phyloP scores from a whole-genome alignment of 2,888 invertebrate species.

The Escarpia spicata region DNA sequence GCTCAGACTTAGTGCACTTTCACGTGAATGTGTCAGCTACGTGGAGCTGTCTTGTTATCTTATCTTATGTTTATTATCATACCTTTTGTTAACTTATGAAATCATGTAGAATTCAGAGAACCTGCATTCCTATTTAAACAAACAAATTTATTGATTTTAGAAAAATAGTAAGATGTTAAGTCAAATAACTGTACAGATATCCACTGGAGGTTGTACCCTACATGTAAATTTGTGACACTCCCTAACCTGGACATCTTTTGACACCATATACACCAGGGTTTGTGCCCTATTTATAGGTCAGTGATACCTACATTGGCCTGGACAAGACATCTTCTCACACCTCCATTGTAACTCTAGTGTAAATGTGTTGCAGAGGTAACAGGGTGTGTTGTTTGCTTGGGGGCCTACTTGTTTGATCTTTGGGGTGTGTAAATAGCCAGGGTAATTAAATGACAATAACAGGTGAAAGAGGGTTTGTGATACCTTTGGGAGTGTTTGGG shows the following conservation, averaged over 20 bases:
- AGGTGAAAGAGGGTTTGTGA: background rate
- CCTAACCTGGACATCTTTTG: too few relatives aligned
- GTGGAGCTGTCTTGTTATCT: too few relatives aligned
- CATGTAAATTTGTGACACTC: too few relatives aligned
- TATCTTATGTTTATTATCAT: too few relatives aligned
- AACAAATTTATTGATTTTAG: too few relatives aligned
- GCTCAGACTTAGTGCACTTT: too few relatives aligned
- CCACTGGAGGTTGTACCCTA: background rate
- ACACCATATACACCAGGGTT: too few relatives aligned
- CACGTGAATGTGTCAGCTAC: too few relatives aligned
- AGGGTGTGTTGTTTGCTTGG: background rate
- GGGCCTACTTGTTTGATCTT: background rate
- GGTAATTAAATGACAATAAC: conserved; percentile 1
- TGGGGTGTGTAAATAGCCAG: background rate
- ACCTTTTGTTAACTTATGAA: too few relatives aligned
- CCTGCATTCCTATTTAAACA: too few relatives aligned
- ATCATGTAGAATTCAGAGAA: too few relatives aligned
- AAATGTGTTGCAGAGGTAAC: background rate
- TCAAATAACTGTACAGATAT: background rate
- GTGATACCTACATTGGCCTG: background rate
- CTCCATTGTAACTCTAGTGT: background rate
- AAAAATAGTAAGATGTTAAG: too few relatives aligned
- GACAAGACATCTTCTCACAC: background rate
- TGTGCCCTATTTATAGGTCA: background rate
- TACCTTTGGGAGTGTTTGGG: background rate